Percentiles rank a stretch among this genome's conserved stretches.
Conservation (phyloP, 2,888 invertebrate species). For the Aquatica leii region DNA sequence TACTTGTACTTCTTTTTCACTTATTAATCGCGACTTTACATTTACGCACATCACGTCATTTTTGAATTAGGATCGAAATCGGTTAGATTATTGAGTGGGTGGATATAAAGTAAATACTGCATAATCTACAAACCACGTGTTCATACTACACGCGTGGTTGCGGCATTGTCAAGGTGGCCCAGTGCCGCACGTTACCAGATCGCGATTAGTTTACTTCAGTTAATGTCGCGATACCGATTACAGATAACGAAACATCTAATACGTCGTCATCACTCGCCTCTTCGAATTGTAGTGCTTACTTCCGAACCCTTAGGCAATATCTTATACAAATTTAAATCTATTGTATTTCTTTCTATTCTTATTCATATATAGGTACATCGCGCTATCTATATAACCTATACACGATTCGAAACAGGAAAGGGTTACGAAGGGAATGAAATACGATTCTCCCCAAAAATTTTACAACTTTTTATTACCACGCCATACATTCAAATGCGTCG, state of each 20-base stretch:
- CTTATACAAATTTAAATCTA: conserved; percentile 56
- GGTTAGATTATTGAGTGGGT: conserved; percentile 1
- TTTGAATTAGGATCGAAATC: too few species aligned
- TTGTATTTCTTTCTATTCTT: conserved; percentile 52
- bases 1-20: neutral
- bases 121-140: conserved; percentile 48
- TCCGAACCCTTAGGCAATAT: conserved; percentile 48
- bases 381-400: conserved; percentile 43
- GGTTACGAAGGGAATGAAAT: conserved; percentile 42
- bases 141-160: conserved; percentile 52
- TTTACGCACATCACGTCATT: too few species aligned
- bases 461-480: conserved; percentile 43
- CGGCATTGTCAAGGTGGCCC: conserved; percentile 61
- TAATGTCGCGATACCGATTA: neutral
- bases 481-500: conserved; percentile 37
- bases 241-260: too few species aligned
- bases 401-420: conserved; percentile 33
- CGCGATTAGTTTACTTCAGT: conserved; percentile 47
- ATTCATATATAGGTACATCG: conserved; percentile 51
- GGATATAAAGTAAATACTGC: too few species aligned
- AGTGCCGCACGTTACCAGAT: conserved; percentile 45
- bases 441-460: conserved; percentile 46
- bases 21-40: neutral
- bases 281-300: conserved; percentile 42
- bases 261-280: conserved; percentile 56